These are phyloP conservation scores for Cherax quadricarinatus DNA, from an alignment of 1,140 invertebrate species.

Conservation along the genomic window DNA sequence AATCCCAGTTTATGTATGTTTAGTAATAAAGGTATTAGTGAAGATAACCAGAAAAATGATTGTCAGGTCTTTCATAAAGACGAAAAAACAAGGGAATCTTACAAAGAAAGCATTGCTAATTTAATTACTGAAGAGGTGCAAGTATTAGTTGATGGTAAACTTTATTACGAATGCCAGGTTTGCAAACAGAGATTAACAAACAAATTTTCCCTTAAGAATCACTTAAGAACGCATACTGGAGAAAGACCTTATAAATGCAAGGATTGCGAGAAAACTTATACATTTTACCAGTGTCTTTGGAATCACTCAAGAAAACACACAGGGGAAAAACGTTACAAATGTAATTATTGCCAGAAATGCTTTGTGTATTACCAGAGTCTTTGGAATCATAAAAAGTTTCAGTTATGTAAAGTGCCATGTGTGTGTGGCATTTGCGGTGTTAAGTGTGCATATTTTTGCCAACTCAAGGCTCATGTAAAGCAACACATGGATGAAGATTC, in stretches of 20 bases:
- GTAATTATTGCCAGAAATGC: not conserved
- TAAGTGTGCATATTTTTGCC: not conserved
- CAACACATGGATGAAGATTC: not conserved
- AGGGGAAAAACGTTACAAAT: slow-evolving; percentile 1
- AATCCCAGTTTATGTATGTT: no score
- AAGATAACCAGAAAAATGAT: no score
- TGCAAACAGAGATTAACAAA: not conserved
- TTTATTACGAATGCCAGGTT: slow-evolving; percentile 3
- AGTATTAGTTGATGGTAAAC: not conserved
- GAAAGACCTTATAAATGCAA: slow-evolving; percentile 12
- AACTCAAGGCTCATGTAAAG: not conserved
- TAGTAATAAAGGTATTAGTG: no score
- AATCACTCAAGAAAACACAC: slow-evolving; percentile 30
- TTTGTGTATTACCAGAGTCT: slow-evolving; percentile 17
- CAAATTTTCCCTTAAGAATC: not conserved
- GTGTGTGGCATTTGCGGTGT: not conserved
- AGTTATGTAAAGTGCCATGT: not conserved
- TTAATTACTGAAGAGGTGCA: no score
- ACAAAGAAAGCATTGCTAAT: no score
- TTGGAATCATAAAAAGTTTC: slow-evolving; percentile 1
- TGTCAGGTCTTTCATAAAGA: no score
- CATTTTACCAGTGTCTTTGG: slow-evolving; percentile 30
- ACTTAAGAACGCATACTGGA: slow-evolving; percentile 12
- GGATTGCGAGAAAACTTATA: slow-evolving; percentile 3
- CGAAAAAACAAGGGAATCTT: no score